Evolutionary conservation across 2,797 vertebrate species (phyloP).

Genomic region (Gymnothorax reevesii): DNA sequence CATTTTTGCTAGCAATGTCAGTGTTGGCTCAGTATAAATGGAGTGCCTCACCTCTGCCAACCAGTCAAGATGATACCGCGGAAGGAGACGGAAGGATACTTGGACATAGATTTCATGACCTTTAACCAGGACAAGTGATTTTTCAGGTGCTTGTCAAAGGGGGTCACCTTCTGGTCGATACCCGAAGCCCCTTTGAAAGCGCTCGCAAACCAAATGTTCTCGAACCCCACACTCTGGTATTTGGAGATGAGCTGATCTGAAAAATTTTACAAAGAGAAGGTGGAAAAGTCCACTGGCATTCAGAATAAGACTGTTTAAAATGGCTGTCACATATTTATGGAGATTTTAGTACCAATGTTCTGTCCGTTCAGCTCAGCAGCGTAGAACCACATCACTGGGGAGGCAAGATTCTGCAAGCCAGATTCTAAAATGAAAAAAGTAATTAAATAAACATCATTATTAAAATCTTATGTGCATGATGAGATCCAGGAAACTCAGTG

Average conservation of each 20-base stretch:
- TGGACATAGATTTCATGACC: constrained; percentile 59
- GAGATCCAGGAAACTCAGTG: neutral
- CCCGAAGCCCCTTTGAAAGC: constrained; percentile 76
- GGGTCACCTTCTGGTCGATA: constrained; percentile 63
- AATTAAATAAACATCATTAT: neutral
- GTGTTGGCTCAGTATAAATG: neutral
- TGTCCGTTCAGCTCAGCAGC: constrained; percentile 44
- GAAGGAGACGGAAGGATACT: constrained; percentile 54
- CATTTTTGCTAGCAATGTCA: neutral
- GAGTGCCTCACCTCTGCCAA: constrained; percentile 72
- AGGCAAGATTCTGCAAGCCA: constrained; percentile 51
- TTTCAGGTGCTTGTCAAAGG: constrained; percentile 63
- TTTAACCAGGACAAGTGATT: constrained; percentile 74
- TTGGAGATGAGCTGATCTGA: constrained; percentile 61
- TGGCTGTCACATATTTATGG: neutral
- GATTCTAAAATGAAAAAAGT: constrained; percentile 57
- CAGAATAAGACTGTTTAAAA: neutral
- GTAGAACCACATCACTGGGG: constrained; percentile 73
- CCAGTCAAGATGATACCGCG: constrained; percentile 71
- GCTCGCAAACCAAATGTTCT: constrained; percentile 72
- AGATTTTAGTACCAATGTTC: constrained; percentile 56
- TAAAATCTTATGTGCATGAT: neutral
- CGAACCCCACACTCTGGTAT: constrained; percentile 68
- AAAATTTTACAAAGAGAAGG: too few relatives aligned
- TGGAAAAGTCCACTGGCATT: neutral